phyloP scores from a whole-genome alignment of 1,140 invertebrate species.

The Asobara japonica region DNA sequence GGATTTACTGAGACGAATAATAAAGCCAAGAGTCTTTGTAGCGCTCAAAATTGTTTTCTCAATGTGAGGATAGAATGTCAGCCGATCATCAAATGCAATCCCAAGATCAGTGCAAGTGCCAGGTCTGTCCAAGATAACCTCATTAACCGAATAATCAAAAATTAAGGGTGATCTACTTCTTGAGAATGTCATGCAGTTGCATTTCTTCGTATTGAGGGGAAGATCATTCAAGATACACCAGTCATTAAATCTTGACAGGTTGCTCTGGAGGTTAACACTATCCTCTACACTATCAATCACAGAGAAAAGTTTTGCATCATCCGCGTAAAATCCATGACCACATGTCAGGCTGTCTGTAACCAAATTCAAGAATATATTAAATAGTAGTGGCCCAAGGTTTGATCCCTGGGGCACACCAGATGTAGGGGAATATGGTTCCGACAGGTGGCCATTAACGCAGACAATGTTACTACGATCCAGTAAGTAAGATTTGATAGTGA shows the following conservation, averaged over 20 bases:
- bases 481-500: constrained; percentile 37
- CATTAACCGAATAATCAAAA: background rate
- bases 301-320: constrained; percentile 32
- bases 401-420: constrained; percentile 38
- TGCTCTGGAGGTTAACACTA: background rate
- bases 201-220: constrained; percentile 22
- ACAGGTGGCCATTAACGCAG: background rate
- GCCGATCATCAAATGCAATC: constrained; percentile 9
- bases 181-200: background rate
- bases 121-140: background rate
- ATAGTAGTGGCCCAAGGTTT: constrained; percentile 30
- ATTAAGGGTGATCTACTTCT: background rate
- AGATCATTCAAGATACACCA: constrained; percentile 21
- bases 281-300: constrained; percentile 2
- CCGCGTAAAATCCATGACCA: constrained; percentile 23
- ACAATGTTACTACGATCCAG: constrained; percentile 20
- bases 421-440: background rate
- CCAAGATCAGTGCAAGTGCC: constrained; percentile 8
- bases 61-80: constrained; percentile 17
- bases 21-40: background rate
- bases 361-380: constrained; percentile 31
- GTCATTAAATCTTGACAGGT: background rate
- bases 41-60: background rate
- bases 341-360: background rate
- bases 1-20: background rate